Conservation (phyloP, 2,113 vertebrate genomes). For the Nansenia antarctica region DNA sequence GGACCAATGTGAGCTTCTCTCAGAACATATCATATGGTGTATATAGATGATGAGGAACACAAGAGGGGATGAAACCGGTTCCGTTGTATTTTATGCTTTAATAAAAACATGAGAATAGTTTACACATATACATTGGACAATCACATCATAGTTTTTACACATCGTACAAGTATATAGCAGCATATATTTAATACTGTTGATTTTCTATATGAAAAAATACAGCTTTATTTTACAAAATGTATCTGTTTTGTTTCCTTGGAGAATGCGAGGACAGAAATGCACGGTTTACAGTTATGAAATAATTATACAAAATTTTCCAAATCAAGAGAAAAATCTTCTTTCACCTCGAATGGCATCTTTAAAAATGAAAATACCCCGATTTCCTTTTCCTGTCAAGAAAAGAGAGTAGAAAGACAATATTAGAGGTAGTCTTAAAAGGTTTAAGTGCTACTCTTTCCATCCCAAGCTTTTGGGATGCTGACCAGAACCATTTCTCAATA, state of each 20-base stretch:
- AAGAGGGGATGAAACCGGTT: not conserved
- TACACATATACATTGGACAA: slow-evolving; percentile 80
- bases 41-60: no score
- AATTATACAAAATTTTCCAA: slow-evolving; percentile 58
- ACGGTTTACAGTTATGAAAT: slow-evolving; percentile 55
- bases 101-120: slow-evolving; percentile 81
- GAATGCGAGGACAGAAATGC: slow-evolving; percentile 55
- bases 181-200: slow-evolving; percentile 80
- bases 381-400: slow-evolving; percentile 85
- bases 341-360: slow-evolving; percentile 51
- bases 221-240: slow-evolving; percentile 84
- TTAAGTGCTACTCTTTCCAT: not conserved
- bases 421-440: not conserved
- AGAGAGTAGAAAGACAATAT: not conserved
- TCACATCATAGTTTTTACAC: slow-evolving; percentile 79
- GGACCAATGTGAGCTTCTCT: no score
- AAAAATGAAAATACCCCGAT: slow-evolving; percentile 84
- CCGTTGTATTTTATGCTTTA: slow-evolving; percentile 75
- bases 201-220: slow-evolving; percentile 85
- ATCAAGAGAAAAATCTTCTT: slow-evolving; percentile 33
- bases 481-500: not conserved
- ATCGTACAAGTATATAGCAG: slow-evolving; percentile 81
- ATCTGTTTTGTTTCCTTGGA: slow-evolving; percentile 52
- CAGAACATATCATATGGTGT: no score
- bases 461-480: not conserved